These are phyloP conservation scores for Myioborus melanocephalus DNA, from an alignment of 2,797 vertebrate species.

Conservation along the genomic window DNA sequence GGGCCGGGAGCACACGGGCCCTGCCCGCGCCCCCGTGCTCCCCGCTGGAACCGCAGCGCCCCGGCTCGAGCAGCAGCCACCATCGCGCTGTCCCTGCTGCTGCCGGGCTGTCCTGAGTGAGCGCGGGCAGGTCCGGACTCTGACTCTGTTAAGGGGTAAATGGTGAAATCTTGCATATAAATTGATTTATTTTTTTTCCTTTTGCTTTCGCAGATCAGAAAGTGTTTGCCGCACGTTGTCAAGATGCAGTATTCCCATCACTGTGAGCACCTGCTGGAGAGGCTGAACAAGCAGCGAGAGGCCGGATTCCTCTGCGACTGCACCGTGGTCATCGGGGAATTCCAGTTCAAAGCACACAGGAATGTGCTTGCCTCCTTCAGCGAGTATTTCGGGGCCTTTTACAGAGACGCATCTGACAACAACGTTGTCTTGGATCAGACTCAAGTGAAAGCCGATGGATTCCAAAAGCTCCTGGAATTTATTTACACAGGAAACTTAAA, in stretches of 20 bases:
- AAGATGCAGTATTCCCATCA: conserved; percentile 83
- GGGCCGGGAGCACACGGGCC: accelerated
- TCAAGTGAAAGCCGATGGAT: conserved; percentile 86
- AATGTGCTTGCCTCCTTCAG: conserved; percentile 96
- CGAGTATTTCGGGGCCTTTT: conserved; percentile 88
- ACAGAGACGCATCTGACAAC: conserved; percentile 79
- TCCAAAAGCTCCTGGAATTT: conserved; percentile 93
- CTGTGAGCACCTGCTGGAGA: conserved; percentile 89
- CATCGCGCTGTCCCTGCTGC: accelerated
- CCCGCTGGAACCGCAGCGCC: not conserved
- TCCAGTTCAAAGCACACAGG: conserved; percentile 90
- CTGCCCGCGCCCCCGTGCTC: not conserved
- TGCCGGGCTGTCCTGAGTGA: accelerated
- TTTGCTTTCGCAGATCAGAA: conserved; percentile 29
- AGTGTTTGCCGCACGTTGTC: not conserved
- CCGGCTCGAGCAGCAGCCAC: not conserved
- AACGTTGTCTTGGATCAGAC: conserved; percentile 87
- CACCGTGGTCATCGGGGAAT: conserved; percentile 89
- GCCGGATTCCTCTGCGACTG: conserved; percentile 92
- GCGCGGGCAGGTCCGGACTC: not conserved
- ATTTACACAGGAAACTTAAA: conserved; percentile 92
- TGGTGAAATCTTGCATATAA: not conserved
- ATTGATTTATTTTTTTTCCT: accelerated
- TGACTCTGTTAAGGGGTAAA: accelerated
- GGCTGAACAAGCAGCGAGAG: conserved; percentile 88